phyloP scores from a whole-genome alignment of 2,113 vertebrate genomes.

The Daubentonia madagascariensis region DNA sequence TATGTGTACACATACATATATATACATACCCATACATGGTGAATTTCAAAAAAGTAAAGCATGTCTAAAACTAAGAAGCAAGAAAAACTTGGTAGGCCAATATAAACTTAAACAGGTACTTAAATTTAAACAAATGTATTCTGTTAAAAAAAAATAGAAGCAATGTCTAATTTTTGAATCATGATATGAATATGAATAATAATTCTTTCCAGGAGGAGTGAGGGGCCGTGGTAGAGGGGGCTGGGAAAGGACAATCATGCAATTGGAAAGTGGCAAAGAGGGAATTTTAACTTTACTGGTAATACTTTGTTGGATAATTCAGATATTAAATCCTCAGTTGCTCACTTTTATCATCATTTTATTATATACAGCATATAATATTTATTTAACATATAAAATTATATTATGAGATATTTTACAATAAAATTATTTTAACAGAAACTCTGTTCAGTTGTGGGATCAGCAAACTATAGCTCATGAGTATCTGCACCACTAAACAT shows the following conservation, averaged over 20 bases:
- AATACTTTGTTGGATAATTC: neutral
- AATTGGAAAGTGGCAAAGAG: neutral
- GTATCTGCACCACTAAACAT: neutral
- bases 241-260: neutral
- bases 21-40: neutral
- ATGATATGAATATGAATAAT: neutral
- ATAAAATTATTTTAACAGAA: neutral
- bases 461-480: neutral
- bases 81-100: neutral
- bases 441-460: neutral
- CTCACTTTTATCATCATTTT: neutral
- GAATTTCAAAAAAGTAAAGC: neutral
- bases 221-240: neutral
- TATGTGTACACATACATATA: neutral
- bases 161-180: neutral
- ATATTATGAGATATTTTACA: neutral
- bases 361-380: neutral
- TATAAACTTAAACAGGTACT: neutral
- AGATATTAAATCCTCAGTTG: neutral
- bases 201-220: neutral
- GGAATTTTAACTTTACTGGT: neutral
- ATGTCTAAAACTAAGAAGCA: neutral
- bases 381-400: neutral
- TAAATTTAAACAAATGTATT: neutral
- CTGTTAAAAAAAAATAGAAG: neutral